These are phyloP conservation scores for Dicrurus megarhynchus DNA, from an alignment of 2,113 vertebrate genomes.

Conservation along the genomic window DNA sequence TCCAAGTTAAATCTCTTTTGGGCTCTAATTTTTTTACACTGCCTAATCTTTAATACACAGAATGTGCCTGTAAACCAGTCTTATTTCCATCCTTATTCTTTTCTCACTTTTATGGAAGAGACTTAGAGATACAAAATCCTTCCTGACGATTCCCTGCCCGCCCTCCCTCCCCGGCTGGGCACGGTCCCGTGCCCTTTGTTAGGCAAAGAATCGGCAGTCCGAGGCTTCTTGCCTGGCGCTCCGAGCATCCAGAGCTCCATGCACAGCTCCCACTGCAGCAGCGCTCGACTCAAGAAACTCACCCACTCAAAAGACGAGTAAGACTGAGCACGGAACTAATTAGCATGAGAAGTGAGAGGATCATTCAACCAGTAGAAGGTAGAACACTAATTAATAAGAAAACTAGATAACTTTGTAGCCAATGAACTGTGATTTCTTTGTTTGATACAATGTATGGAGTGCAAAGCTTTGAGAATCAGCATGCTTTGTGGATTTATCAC, in stretches of 20 bases:
- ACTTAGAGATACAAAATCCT: not conserved
- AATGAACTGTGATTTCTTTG: accelerated
- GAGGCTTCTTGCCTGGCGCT: not conserved
- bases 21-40: not conserved
- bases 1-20: not conserved
- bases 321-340: not conserved
- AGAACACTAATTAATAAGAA: not conserved
- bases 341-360: not conserved
- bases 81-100: not conserved
- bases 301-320: not conserved
- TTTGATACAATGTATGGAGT: not conserved
- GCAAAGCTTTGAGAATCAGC: not conserved
- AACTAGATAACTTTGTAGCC: not conserved
- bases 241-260: not conserved
- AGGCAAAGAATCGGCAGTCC: accelerated
- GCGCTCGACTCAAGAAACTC: not conserved
- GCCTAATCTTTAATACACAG: not conserved
- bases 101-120: not conserved
- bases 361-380: not conserved
- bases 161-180: not conserved
- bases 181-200: accelerated
- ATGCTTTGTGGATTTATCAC: not conserved
- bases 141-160: not conserved
- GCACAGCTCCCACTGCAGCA: not conserved
- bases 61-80: not conserved